Percentiles rank a stretch among this genome's conserved stretches.
Evolutionary conservation across 2,888 invertebrate genomes (phyloP).

Genomic region (Tricholauxania praeusta): DNA sequence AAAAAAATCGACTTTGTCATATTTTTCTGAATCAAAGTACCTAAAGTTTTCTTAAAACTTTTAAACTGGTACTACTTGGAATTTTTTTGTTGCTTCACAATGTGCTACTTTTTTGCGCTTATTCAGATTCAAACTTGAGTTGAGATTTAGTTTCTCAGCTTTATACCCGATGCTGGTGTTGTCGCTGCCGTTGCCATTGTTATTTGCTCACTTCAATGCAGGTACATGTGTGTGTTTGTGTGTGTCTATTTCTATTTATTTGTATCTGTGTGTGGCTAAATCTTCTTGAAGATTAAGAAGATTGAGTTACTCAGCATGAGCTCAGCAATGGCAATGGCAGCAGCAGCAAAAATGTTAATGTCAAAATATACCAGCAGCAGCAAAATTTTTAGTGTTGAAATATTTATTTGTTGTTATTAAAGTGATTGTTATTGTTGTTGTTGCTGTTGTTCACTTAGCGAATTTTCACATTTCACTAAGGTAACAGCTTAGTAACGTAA

Average conservation of each 20-base stretch:
- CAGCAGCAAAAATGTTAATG: background rate
- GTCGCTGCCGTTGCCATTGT: no score
- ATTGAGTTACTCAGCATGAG: conserved; percentile 16
- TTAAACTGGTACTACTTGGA: no score
- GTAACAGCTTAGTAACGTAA: background rate
- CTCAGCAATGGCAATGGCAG: background rate
- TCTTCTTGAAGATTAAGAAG: no score
- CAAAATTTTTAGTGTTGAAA: background rate
- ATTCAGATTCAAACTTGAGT: background rate
- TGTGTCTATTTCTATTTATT: background rate
- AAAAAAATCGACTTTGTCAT: no score
- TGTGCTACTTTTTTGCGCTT: background rate
- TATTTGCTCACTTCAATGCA: background rate
- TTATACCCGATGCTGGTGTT: no score
- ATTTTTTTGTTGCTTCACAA: background rate
- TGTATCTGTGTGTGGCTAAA: background rate
- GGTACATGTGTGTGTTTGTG: background rate
- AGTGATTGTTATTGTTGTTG: background rate
- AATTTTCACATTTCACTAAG: background rate
- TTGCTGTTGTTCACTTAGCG: background rate
- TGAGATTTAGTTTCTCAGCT: background rate
- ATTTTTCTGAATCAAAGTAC: no score
- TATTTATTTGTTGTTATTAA: background rate
- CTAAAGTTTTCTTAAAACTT: no score
- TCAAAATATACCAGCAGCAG: background rate